These are phyloP conservation scores for Penaeus indicus DNA, from an alignment of 1,140 invertebrate species.

Conservation along the genomic window DNA sequence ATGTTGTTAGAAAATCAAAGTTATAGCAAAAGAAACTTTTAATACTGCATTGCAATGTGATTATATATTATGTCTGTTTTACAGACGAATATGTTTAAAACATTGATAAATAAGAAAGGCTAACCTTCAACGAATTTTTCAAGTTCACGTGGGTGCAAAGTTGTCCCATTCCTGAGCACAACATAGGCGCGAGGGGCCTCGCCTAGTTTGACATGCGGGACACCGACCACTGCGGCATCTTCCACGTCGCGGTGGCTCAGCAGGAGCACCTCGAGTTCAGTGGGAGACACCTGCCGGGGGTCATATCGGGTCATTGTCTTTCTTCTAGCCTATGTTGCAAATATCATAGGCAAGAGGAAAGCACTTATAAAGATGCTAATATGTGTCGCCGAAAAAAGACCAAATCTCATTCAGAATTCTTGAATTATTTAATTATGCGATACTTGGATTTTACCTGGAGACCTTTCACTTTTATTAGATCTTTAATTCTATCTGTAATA, in stretches of 20 bases:
- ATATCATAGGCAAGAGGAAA: background rate
- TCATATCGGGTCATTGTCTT: background rate
- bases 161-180: slow-evolving; percentile 66
- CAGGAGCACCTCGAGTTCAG: slow-evolving; percentile 74
- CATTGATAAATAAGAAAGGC: no score
- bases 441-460: background rate
- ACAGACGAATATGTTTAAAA: no score
- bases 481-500: slow-evolving; percentile 31
- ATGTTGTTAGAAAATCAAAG: background rate
- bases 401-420: no score
- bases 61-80: no score
- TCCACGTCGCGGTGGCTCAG: slow-evolving; percentile 70
- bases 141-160: slow-evolving; percentile 4
- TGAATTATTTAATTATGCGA: no score
- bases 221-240: slow-evolving; percentile 74
- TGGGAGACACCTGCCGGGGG: slow-evolving; percentile 72
- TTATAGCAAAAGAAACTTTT: no score
- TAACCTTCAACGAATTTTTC: no score
- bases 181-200: slow-evolving; percentile 74
- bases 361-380: background rate
- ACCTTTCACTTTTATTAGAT: slow-evolving; percentile 35
- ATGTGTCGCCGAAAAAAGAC: no score
- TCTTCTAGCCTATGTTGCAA: background rate
- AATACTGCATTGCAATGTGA: no score
- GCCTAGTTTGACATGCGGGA: slow-evolving; percentile 72